These are phyloP conservation scores for Lamellibrachia columna DNA, from an alignment of 2,888 invertebrate species.

Conservation along the genomic window DNA sequence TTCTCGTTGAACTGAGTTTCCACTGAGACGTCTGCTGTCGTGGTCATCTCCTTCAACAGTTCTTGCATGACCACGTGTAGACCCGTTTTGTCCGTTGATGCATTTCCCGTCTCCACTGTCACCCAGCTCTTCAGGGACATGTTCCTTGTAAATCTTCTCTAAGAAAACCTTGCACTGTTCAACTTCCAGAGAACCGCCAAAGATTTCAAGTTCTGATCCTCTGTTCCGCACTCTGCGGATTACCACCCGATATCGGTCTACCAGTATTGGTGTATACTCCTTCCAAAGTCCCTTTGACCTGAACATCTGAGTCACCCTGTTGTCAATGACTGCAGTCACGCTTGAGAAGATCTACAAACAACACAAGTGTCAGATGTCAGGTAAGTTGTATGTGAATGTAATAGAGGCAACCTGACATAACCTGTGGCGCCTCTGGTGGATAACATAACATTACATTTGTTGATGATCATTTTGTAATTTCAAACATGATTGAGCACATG, in stretches of 20 bases:
- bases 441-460: too few species aligned
- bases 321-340: neutral
- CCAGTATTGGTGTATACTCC: neutral
- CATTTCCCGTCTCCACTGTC: neutral
- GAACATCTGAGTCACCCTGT: neutral
- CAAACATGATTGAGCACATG: too few species aligned
- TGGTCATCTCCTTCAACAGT: neutral
- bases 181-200: neutral
- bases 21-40: neutral
- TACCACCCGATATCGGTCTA: neutral
- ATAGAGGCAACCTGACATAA: too few species aligned
- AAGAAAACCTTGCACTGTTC: neutral
- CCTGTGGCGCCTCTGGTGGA: too few species aligned
- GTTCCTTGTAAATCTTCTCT: neutral
- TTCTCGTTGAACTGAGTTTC: neutral
- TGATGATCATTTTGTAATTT: too few species aligned
- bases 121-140: neutral
- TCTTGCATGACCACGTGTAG: neutral
- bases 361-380: too few species aligned
- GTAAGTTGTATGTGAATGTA: too few species aligned
- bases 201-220: neutral
- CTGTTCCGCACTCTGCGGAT: neutral
- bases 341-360: slow-evolving; percentile 6
- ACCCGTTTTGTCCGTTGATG: neutral
- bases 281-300: neutral